phyloP scores from a whole-genome alignment of 2,888 invertebrate species.

The Lasioglossum marginatum region DNA sequence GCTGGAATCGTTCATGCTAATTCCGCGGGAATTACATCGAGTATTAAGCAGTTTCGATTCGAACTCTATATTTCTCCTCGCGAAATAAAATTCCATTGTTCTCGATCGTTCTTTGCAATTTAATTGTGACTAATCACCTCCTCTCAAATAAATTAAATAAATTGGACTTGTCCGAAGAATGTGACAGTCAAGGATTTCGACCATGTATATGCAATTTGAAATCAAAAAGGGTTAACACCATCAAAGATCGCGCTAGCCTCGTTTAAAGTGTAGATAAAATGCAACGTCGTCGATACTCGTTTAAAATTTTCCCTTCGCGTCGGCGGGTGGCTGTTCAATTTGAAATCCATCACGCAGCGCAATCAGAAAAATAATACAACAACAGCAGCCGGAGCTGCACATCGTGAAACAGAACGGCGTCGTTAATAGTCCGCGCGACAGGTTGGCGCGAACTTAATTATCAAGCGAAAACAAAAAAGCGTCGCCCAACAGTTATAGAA shows the following conservation, averaged over 20 bases:
- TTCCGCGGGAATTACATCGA: neutral
- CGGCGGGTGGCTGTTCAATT: neutral
- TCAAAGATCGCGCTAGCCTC: neutral
- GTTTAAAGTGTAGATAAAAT: neutral
- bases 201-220: neutral
- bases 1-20: neutral
- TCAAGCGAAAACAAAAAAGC: conserved; percentile 9
- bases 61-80: neutral
- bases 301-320: neutral
- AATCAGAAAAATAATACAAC: conserved; percentile 1
- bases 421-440: neutral
- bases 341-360: neutral
- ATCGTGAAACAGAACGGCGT: neutral
- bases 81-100: neutral
- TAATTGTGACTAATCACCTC: neutral
- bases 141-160: neutral
- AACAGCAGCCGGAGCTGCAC: neutral
- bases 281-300: neutral
- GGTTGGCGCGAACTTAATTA: conserved; percentile 9
- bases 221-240: neutral
- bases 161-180: neutral
- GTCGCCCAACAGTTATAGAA: conserved; percentile 14
- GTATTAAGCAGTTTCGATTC: neutral
- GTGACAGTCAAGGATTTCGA: neutral
- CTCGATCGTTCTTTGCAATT: neutral